Percentiles rank a stretch among this genome's conserved stretches.
Conservation (phyloP, 2,888 invertebrate species). For the Latrodectus elegans region DNA sequence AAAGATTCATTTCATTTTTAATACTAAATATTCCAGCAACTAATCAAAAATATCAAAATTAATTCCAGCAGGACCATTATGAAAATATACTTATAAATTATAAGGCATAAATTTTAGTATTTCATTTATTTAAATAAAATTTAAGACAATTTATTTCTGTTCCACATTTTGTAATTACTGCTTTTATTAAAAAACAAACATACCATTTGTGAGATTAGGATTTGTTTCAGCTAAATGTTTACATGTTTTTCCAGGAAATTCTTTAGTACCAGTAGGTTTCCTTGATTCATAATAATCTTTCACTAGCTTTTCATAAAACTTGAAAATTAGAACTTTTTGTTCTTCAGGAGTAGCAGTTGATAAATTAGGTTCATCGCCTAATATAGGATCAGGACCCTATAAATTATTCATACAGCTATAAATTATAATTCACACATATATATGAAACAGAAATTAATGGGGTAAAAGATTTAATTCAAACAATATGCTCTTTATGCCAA, state of each 20-base stretch:
- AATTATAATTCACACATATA: too few relatives aligned
- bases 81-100: too few relatives aligned
- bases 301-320: conserved; percentile 87
- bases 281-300: conserved; percentile 84
- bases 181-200: too few relatives aligned
- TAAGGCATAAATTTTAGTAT: too few relatives aligned
- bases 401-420: too few relatives aligned
- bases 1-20: not conserved
- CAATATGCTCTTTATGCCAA: too few relatives aligned
- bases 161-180: not conserved
- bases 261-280: conserved; percentile 87
- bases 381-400: conserved; percentile 84
- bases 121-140: not conserved
- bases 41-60: not conserved
- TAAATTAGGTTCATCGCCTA: conserved; percentile 83
- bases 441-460: too few relatives aligned
- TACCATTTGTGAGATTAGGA: conserved; percentile 85
- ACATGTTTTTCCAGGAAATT: conserved; percentile 90
- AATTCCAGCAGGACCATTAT: not conserved
- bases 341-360: conserved; percentile 82
- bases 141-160: not conserved
- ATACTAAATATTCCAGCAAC: not conserved
- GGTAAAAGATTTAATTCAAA: too few relatives aligned
- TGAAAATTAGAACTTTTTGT: conserved; percentile 83
- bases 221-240: conserved; percentile 86